Conservation (phyloP, 2,797 vertebrate genomes). For the Mus minutoides region DNA sequence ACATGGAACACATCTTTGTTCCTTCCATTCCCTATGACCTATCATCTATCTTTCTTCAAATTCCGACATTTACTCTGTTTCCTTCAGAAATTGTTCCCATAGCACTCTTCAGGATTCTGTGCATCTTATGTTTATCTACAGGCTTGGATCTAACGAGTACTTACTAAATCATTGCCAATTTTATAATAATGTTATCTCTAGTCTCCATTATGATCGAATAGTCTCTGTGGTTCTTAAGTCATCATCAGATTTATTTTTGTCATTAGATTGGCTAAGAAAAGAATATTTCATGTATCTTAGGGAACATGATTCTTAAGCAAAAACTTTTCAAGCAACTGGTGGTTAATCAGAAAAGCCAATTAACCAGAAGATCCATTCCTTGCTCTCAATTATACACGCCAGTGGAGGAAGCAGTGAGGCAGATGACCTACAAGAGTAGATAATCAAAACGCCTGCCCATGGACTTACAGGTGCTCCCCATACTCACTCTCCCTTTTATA, state of each 20-base stretch:
- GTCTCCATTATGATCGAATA: background rate
- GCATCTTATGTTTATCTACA: background rate
- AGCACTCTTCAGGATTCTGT: background rate
- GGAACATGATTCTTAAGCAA: background rate
- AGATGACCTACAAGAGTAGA: slow-evolving; percentile 68
- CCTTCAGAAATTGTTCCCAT: background rate
- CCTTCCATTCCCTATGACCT: background rate
- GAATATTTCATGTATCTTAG: background rate
- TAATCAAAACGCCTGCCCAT: slow-evolving; percentile 66
- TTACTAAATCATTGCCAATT: slow-evolving; percentile 10
- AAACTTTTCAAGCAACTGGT: slow-evolving; percentile 55
- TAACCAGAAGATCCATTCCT: slow-evolving; percentile 72
- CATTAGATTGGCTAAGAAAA: slow-evolving; percentile 12
- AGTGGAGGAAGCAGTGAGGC: slow-evolving; percentile 66
- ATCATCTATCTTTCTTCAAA: background rate
- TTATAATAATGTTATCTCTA: background rate
- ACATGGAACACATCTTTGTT: background rate
- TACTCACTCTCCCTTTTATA: background rate
- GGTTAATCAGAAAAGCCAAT: slow-evolving; percentile 73
- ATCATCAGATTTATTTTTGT: background rate
- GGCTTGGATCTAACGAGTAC: background rate
- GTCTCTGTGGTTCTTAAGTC: slow-evolving; percentile 9
- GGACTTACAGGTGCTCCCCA: background rate
- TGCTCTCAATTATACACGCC: slow-evolving; percentile 73
- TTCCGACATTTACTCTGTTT: background rate